These are phyloP conservation scores for Apoda limacodes DNA, from an alignment of 2,888 invertebrate genomes.

Conservation along the genomic window DNA sequence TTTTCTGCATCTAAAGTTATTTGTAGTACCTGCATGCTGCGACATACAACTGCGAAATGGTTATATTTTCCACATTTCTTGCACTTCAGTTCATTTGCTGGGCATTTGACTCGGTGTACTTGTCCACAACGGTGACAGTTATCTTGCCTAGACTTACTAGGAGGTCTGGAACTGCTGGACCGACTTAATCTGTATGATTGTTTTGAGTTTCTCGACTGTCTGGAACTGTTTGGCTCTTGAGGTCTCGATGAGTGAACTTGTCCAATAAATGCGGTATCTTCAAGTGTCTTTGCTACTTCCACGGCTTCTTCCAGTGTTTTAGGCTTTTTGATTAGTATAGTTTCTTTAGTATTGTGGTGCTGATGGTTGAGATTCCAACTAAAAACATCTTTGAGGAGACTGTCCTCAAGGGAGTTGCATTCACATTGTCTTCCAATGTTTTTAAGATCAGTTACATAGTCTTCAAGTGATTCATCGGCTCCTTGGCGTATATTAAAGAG, in stretches of 20 bases:
- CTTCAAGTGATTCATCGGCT: conserved; percentile 8
- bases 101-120: conserved; percentile 11
- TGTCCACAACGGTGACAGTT: conserved; percentile 7
- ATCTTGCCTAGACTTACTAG: neutral
- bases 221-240: conserved; percentile 1
- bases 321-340: conserved; percentile 2
- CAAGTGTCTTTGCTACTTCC: conserved; percentile 1
- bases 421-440: conserved; percentile 1
- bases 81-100: conserved; percentile 12
- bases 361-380: too few relatives aligned
- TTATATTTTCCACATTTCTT: conserved; percentile 9
- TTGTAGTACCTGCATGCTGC: too few relatives aligned
- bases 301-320: conserved; percentile 1
- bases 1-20: too few relatives aligned
- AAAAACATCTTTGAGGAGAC: neutral
- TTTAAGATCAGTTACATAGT: conserved; percentile 9
- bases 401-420: neutral
- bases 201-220: conserved; percentile 1
- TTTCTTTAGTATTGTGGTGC: too few relatives aligned
- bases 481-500: conserved; percentile 12
- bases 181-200: neutral
- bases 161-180: neutral
- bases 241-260: neutral
- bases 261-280: conserved; percentile 1
- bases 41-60: too few relatives aligned